Evolutionary conservation across 2,888 invertebrate species (phyloP), one percentile per base, ranked within the genome.

Genomic region (Tromatobia lineatoria): DNA sequence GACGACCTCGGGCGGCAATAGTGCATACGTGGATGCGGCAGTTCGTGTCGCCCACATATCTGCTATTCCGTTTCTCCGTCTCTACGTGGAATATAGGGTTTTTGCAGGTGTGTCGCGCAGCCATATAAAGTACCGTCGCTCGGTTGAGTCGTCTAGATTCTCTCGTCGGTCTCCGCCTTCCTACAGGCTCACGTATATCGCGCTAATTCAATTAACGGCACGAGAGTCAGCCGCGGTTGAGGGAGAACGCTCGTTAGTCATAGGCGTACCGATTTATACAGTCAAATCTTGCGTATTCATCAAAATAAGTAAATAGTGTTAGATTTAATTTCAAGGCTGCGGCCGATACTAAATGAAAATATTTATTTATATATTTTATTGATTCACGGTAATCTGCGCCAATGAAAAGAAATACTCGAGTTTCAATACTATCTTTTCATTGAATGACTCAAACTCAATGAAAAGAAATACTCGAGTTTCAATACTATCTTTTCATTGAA

Each of bases 61-160:
- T 45, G 18, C 50, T 59, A 6, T 3, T 45, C 47, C 25, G 42
- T 29, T 69, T 61, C 29, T n/a, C n/a, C 50, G 29, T 74, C 18
- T 34, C 45, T 59, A 0, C 13, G 13, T 8, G 20, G 13, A 18
- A 15, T 29, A n/a, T 61, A 61, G 57, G 54, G 23, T n/a, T 23
- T n/a, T 18, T 18, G 23, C 57, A 42, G 71, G 80, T 77, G 77
- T 73, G 73, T 61, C 38, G 52, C 25, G 83, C 83, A 84, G 83
- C 83, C 83, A 25, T 84, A 84, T 61, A 77, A 84, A 80, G 83
- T 77, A 80, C 38, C 61, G n/a, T 54, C 66, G 45, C 25, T 73
- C 18, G 64, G 25, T 76, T 23, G 70, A 34, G 42, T 20, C 57
- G 42, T 83, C 50, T 76, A 67, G 67, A 80, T 83, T 23, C 67